Evolutionary conservation across 2,797 vertebrate species (phyloP).

Genomic region (Hoplostethus mediterraneus): DNA sequence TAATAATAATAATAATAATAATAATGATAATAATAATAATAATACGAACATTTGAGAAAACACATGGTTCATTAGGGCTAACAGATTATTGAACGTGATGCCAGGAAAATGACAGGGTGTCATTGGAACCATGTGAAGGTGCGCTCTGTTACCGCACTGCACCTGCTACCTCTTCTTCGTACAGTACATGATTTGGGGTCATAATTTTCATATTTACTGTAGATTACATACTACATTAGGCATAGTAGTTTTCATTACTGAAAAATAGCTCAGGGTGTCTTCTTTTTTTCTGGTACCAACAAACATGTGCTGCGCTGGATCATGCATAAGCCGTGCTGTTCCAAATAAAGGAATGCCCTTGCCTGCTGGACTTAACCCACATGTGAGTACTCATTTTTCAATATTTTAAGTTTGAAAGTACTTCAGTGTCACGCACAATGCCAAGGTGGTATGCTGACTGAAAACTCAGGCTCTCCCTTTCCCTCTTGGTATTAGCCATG

Average conservation of each 20-base stretch:
- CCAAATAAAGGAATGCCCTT: constrained; percentile 10
- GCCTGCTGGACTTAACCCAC: background rate
- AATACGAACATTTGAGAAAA: background rate
- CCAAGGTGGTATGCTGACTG: background rate
- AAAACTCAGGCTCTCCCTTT: background rate
- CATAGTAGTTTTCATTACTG: background rate
- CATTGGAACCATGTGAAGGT: constrained; percentile 42
- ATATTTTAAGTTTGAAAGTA: constrained; percentile 21
- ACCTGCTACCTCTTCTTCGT: constrained; percentile 16
- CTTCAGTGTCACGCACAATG: constrained; percentile 5
- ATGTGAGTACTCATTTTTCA: background rate
- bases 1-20: constrained; percentile 20
- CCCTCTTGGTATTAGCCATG: background rate
- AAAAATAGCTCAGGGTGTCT: background rate
- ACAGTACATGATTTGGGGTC: constrained; percentile 11
- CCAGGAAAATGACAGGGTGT: too few relatives aligned
- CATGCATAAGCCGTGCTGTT: background rate
- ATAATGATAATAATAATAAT: constrained; percentile 21
- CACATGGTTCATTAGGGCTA: constrained; percentile 20
- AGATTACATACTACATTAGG: constrained; percentile 29
- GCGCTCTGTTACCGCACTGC: constrained; percentile 4
- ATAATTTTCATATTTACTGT: constrained; percentile 13
- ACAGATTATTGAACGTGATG: constrained; percentile 1
- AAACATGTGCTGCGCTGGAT: constrained; percentile 7
- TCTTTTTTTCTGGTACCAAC: background rate